phyloP scores from a whole-genome alignment of 2,888 invertebrate species.

The Dynastes grantii region DNA sequence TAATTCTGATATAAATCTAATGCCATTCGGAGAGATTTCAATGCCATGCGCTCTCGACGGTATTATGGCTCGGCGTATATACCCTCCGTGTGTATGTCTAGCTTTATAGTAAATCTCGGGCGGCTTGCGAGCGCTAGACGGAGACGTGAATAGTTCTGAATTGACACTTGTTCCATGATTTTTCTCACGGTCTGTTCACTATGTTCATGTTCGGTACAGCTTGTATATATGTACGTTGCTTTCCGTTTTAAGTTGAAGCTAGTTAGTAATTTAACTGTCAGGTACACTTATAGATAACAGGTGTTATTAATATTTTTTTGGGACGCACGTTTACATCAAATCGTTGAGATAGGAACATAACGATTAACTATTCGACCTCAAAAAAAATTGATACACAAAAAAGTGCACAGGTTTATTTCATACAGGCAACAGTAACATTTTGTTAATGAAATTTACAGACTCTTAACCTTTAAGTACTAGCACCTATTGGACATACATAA shows the following conservation, averaged over 20 bases:
- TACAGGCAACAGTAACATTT: no score
- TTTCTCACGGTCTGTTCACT: constrained; percentile 52
- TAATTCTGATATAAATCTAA: constrained; percentile 47
- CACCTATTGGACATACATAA: no score
- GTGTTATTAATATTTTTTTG: not conserved
- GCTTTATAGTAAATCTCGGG: constrained; percentile 24
- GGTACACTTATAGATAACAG: not conserved
- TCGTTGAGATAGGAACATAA: no score
- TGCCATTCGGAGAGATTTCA: constrained; percentile 46
- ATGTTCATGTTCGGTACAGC: not conserved
- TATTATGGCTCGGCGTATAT: constrained; percentile 13
- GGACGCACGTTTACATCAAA: not conserved
- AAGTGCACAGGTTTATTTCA: no score
- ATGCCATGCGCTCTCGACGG: constrained; percentile 24
- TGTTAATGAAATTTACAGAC: no score
- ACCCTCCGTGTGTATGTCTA: not conserved
- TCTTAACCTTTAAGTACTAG: no score
- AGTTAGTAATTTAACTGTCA: not conserved
- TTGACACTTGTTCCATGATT: constrained; percentile 53
- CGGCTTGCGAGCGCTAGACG: constrained; percentile 27
- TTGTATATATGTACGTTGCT: not conserved
- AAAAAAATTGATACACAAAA: no score
- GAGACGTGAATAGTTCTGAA: constrained; percentile 49
- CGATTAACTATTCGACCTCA: no score
- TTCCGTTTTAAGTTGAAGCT: not conserved